Percentiles rank a stretch among this genome's conserved stretches.
Conservation (phyloP, 2,113 vertebrate genomes). For the Tetrax tetrax region DNA sequence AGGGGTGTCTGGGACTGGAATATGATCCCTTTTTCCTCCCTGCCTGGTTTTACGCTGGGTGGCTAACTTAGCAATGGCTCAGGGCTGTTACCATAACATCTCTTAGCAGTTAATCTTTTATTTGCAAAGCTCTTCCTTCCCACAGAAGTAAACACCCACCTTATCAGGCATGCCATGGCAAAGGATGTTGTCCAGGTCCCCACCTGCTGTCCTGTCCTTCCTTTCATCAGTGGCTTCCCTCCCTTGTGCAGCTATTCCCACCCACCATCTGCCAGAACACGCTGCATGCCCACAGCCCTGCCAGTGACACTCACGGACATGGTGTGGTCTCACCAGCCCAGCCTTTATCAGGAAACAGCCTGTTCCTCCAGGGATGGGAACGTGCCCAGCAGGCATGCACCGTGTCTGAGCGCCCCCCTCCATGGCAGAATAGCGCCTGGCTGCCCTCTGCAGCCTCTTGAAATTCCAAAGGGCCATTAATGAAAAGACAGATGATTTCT, state of each 20-base stretch:
- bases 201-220: conserved; percentile 41
- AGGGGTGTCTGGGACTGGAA: not conserved
- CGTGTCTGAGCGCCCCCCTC: not conserved
- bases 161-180: conserved; percentile 19
- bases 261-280: conserved; percentile 9
- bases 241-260: not conserved
- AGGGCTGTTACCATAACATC: not conserved
- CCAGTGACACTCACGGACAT: not conserved
- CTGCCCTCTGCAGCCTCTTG: not conserved
- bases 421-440: not conserved
- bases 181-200: conserved; percentile 25
- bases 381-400: not conserved
- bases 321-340: not conserved
- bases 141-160: conserved; percentile 35
- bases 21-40: not conserved
- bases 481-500: not conserved
- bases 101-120: conserved; percentile 43
- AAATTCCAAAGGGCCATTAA: not conserved
- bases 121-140: conserved; percentile 57
- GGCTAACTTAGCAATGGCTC: not conserved
- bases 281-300: not conserved
- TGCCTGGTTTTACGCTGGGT: not conserved
- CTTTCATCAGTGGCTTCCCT: conserved; percentile 18
- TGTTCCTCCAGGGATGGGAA: not conserved
- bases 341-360: not conserved